Base-by-base conservation (phyloP, 2,113 vertebrate genomes). In the Corvus cornix region DNA sequence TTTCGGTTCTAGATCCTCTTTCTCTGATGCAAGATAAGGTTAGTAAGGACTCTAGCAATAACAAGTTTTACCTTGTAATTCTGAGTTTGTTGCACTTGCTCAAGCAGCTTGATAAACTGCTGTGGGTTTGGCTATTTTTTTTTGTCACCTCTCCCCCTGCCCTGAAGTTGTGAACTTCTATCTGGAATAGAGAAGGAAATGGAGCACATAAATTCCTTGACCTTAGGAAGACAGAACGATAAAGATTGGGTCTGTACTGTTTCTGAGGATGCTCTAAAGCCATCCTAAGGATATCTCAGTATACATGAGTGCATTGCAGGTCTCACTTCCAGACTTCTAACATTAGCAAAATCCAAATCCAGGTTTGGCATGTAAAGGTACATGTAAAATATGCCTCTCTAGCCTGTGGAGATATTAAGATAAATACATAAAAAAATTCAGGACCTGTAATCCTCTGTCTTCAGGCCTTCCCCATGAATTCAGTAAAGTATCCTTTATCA, bases 1-100 rank as follows among this genome's bases (percentile, higher is more conserved):
- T 95, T 97, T 95, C 73, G 55, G 79, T 89, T 95, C 55, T 62
- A 82, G 73, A 58, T 95, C 80, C 79, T 67, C 74, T 43, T 93
- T 62, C 60, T 82, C 51, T 93, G 75, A 86, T 52, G 79, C 62
- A 94, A 90, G 68, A 59, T 51, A 58, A 68, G 19, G 51, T 60
- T 89, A 73, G 80, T 39, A 72, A 93, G 60, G n/a, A 66, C 43
- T 77, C 58, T 2, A 76, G 55, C 83, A 80, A 78, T n/a, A 62
- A 26, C 5, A 78, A 62, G 33, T 49, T 72, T 72, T 31, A 22
- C 67, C 17, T 51, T 67, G 49, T 37, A 28, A 82, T 77, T 72
- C 46, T 86, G 46, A 59, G 23, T n/a, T 63, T 67, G 41, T 69
- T 1, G 1, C 48, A 70, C 41, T 33, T 64, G 64, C 83, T 74